Percentiles rank a stretch among this genome's conserved stretches.
phyloP scores from a whole-genome alignment of 2,888 invertebrate genomes.

The Anoncus sp. region DNA sequence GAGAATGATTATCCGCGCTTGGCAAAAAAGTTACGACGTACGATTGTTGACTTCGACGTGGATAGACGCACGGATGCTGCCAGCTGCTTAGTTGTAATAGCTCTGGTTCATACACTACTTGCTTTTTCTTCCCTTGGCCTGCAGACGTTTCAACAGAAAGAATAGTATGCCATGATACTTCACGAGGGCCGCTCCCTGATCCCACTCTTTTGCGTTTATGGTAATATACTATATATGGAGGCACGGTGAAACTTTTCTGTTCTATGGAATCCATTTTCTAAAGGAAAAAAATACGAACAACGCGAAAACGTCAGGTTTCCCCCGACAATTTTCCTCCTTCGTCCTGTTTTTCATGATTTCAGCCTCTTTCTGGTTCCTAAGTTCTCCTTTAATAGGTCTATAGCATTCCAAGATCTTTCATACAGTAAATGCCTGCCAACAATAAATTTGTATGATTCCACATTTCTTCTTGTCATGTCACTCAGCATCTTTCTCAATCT shows the following conservation, averaged over 20 bases:
- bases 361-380: background rate
- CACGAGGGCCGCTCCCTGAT: too few relatives aligned
- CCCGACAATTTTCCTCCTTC: too few relatives aligned
- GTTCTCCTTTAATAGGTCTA: constrained; percentile 1
- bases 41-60: background rate
- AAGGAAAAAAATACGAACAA: background rate
- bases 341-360: too few relatives aligned
- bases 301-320: too few relatives aligned
- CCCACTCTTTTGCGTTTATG: too few relatives aligned
- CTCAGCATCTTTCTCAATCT: constrained; percentile 7
- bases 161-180: too few relatives aligned
- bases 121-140: background rate
- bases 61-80: constrained; percentile 1
- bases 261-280: background rate
- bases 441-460: too few relatives aligned
- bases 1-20: background rate
- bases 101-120: constrained; percentile 5
- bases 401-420: background rate
- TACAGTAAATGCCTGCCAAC: too few relatives aligned
- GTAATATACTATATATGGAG: too few relatives aligned
- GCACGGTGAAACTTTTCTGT: too few relatives aligned
- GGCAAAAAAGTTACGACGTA: constrained; percentile 20
- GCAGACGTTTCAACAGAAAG: too few relatives aligned
- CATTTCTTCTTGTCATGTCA: too few relatives aligned
- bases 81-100: background rate